phyloP scores from a whole-genome alignment of 2,797 vertebrate genomes.

The Diplodus sargus region DNA sequence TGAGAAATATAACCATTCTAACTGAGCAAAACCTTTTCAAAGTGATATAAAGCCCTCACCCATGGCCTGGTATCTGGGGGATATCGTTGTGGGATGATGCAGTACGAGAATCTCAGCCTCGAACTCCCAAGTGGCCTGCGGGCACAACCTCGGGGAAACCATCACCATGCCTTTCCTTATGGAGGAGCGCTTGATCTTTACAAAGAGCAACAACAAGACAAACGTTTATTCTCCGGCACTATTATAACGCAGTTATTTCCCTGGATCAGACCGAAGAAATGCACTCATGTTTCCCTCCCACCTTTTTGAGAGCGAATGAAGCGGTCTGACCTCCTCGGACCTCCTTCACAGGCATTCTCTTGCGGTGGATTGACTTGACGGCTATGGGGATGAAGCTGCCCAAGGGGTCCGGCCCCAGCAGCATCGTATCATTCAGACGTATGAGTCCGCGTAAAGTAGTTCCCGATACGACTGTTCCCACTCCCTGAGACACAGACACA shows the following conservation, averaged over 20 bases:
- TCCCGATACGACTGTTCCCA: constrained; percentile 98
- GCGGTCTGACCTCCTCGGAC: constrained; percentile 98
- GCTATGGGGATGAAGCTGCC: constrained; percentile 96
- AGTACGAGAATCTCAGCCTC: constrained; percentile 98
- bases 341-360: constrained; percentile 98
- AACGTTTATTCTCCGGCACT: not conserved
- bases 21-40: not conserved
- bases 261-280: no score
- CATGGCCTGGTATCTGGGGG: constrained; percentile 98
- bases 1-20: not conserved
- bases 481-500: constrained; percentile 85
- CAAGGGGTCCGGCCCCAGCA: constrained; percentile 96
- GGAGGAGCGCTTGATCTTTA: constrained; percentile 96
- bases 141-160: constrained; percentile 95
- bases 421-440: constrained; percentile 95
- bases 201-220: not conserved
- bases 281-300: constrained; percentile 59
- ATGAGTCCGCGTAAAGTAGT: constrained; percentile 96
- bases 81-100: constrained; percentile 99
- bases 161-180: constrained; percentile 99
- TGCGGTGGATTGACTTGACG: constrained; percentile 98
- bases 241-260: not conserved
- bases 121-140: constrained; percentile 99
- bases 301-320: constrained; percentile 98
- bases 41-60: constrained; percentile 78